Conservation (phyloP, 2,888 invertebrate genomes). For the Drosophila algonquin region DNA sequence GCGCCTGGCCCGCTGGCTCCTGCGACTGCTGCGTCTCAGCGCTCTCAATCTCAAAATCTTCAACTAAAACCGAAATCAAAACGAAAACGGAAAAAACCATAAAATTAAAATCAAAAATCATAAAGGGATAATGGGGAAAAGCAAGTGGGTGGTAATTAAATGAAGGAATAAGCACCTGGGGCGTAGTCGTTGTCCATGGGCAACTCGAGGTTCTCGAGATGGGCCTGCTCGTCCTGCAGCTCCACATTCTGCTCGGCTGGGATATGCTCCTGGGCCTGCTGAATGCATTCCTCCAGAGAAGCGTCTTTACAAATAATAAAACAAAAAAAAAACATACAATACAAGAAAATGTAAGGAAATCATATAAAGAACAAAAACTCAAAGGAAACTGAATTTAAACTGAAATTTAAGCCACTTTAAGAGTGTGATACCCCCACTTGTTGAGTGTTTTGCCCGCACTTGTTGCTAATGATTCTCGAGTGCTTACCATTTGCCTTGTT, state of each 20-base stretch:
- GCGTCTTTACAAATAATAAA: conserved; percentile 84
- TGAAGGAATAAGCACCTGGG: conserved; percentile 62
- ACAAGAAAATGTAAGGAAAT: conserved; percentile 1
- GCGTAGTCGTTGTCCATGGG: conserved; percentile 67
- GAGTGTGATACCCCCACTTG: background rate
- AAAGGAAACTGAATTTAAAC: background rate
- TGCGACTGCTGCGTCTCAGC: conserved; percentile 58
- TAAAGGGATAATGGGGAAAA: background rate
- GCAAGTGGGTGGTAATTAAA: background rate
- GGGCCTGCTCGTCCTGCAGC: conserved; percentile 81
- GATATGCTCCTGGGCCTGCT: conserved; percentile 85
- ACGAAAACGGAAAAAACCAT: conserved; percentile 16
- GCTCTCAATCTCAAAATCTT: conserved; percentile 64
- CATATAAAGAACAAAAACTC: background rate
- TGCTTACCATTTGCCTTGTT: conserved; percentile 93
- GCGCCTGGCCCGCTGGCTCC: conserved; percentile 41
- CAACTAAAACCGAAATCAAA: conserved; percentile 62
- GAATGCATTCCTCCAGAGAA: conserved; percentile 87
- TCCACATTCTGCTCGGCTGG: conserved; percentile 84
- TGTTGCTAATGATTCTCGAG: background rate
- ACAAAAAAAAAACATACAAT: conserved; percentile 31
- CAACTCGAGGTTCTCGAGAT: conserved; percentile 58
- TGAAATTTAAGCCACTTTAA: background rate
- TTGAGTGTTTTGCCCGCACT: conserved; percentile 74
- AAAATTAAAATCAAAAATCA: conserved; percentile 7